Conservation (phyloP, 1,140 invertebrate species). For the Orius insidiosus region DNA sequence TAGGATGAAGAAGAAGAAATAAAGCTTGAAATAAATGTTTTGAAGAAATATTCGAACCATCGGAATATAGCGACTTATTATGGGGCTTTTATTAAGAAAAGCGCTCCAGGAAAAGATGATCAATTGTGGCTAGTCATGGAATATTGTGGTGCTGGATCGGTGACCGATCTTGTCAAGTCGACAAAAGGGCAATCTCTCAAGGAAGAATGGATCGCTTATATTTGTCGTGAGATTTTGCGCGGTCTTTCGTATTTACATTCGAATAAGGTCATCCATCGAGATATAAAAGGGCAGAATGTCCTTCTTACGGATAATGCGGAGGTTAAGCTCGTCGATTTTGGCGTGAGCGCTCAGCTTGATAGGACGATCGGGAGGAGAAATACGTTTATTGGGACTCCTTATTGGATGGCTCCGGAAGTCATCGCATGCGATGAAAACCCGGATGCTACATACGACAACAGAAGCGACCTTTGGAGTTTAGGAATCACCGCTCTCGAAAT, state of each 20-base stretch:
- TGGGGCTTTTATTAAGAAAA: conserved; percentile 99
- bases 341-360: conserved; percentile 97
- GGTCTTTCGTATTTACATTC: conserved; percentile 94
- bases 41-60: conserved; percentile 98
- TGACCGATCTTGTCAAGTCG: conserved; percentile 98
- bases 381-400: conserved; percentile 98
- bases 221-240: conserved; percentile 91
- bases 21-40: conserved; percentile 97
- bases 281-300: conserved; percentile 99
- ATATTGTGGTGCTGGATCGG: conserved; percentile 96
- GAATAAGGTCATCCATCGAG: conserved; percentile 98
- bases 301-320: conserved; percentile 97
- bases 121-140: conserved; percentile 99
- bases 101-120: conserved; percentile 95
- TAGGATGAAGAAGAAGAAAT: conserved; percentile 99
- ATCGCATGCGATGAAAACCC: conserved; percentile 99
- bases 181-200: conserved; percentile 95
- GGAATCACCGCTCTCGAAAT: conserved; percentile 95
- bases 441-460: conserved; percentile 98
- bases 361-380: conserved; percentile 95
- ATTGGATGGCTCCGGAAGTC: conserved; percentile 96
- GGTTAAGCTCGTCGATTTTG: conserved; percentile 99
- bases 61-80: conserved; percentile 99
- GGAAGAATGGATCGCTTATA: conserved; percentile 99
- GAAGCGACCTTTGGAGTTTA: conserved; percentile 95